phyloP scores from a whole-genome alignment of 2,888 invertebrate species.

The Tolmerus cingulatus region DNA sequence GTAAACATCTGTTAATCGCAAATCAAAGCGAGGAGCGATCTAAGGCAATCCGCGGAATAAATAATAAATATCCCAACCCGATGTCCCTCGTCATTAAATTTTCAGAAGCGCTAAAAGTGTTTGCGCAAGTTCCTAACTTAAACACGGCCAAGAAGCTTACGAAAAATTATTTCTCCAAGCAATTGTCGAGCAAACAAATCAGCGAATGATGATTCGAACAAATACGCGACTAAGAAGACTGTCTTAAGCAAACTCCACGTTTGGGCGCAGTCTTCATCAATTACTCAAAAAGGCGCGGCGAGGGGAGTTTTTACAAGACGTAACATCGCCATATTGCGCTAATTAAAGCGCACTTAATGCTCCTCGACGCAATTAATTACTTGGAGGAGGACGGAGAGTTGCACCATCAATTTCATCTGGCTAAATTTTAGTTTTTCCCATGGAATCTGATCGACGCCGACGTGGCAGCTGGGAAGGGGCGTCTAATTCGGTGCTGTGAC shows the following conservation, averaged over 20 bases:
- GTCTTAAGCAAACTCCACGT: background rate
- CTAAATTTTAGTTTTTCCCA: background rate
- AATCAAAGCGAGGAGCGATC: background rate
- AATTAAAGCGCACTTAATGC: constrained; percentile 10
- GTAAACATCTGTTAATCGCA: background rate
- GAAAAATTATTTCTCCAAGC: background rate
- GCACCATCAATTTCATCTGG: background rate
- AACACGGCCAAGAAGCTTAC: background rate
- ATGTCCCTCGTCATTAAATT: background rate
- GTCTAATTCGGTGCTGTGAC: background rate
- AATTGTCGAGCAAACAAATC: background rate
- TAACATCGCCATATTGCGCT: background rate
- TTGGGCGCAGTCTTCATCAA: background rate
- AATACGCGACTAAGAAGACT: background rate
- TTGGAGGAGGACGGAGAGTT: background rate
- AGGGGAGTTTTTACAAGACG: background rate
- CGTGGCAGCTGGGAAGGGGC: background rate
- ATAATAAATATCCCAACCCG: background rate
- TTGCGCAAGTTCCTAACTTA: background rate
- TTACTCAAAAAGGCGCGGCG: background rate
- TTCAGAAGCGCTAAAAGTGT: background rate
- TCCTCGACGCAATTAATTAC: background rate
- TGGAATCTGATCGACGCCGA: background rate
- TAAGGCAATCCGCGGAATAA: background rate
- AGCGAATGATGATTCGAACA: background rate